A percentile compares a stretch with the other conserved stretches of the same genome.
Evolutionary conservation across 2,797 vertebrate species (phyloP).

Genomic region (Varecia variegata): DNA sequence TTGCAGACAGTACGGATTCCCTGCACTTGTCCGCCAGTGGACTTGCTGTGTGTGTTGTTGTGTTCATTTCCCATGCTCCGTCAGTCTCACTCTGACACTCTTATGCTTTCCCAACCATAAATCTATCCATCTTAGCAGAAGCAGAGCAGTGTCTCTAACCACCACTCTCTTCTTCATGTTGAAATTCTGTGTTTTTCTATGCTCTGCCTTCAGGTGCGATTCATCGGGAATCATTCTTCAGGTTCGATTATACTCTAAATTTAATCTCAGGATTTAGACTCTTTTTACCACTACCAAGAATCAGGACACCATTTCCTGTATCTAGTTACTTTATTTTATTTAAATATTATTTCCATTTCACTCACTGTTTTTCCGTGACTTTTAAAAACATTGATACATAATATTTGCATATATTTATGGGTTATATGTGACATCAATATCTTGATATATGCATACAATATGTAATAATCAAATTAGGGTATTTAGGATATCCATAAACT

Average conservation of each 20-base stretch:
- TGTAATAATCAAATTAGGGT: not conserved
- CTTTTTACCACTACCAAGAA: not conserved
- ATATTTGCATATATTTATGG: not conserved
- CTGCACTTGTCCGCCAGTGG: not conserved
- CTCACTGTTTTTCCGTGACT: not conserved
- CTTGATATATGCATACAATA: not conserved
- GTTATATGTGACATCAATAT: not conserved
- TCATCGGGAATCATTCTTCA: not conserved
- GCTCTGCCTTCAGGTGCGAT: not conserved
- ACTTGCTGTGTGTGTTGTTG: too few relatives aligned
- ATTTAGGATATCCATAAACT: not conserved
- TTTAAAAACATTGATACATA: not conserved
- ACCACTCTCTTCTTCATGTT: not conserved
- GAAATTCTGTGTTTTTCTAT: not conserved
- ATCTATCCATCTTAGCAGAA: not conserved
- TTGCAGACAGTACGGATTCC: not conserved
- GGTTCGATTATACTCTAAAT: not conserved
- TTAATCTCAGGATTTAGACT: not conserved
- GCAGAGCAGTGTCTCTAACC: not conserved
- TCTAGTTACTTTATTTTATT: conserved; percentile 13
- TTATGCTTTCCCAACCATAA: not conserved
- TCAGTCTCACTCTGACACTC: not conserved
- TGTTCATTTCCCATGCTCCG: not conserved
- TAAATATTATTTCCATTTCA: conserved; percentile 5
- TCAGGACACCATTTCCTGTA: not conserved